Percentiles rank a stretch among this genome's conserved stretches.
phyloP scores from a whole-genome alignment of 2,888 invertebrate species.

The Tetragnatha montana region DNA sequence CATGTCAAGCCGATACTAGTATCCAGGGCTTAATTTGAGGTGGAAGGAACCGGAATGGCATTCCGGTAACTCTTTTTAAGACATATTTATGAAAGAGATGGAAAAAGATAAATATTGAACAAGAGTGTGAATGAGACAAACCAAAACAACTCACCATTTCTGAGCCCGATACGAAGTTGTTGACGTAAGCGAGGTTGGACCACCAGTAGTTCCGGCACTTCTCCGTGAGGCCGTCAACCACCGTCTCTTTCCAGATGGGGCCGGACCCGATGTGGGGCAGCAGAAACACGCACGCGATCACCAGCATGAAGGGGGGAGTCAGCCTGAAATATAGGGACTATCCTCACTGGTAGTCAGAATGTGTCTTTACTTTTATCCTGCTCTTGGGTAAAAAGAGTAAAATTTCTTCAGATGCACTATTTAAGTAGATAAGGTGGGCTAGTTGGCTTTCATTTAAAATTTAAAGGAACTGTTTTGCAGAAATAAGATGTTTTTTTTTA shows the following conservation, averaged over 20 bases:
- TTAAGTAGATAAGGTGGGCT: neutral
- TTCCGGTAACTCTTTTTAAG: too few species aligned
- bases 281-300: slow-evolving; percentile 36
- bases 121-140: neutral
- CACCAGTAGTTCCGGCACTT: slow-evolving; percentile 61
- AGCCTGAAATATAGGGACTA: slow-evolving; percentile 8
- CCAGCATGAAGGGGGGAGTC: slow-evolving; percentile 59
- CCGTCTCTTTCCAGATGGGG: slow-evolving; percentile 61
- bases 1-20: too few species aligned
- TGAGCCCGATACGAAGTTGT: slow-evolving; percentile 34
- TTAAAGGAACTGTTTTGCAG: too few species aligned
- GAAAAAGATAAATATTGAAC: too few species aligned
- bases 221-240: slow-evolving; percentile 12
- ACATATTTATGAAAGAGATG: too few species aligned
- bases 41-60: too few species aligned
- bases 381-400: neutral
- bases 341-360: neutral
- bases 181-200: slow-evolving; percentile 56
- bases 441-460: too few species aligned
- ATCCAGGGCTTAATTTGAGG: too few species aligned
- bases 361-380: neutral
- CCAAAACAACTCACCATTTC: slow-evolving; percentile 51
- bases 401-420: neutral
- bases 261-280: slow-evolving; percentile 55
- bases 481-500: too few species aligned